A percentile compares a stretch with the other conserved stretches of the same genome.
Conservation (phyloP, 2,888 invertebrate genomes). For the Agrilus cyanescens region DNA sequence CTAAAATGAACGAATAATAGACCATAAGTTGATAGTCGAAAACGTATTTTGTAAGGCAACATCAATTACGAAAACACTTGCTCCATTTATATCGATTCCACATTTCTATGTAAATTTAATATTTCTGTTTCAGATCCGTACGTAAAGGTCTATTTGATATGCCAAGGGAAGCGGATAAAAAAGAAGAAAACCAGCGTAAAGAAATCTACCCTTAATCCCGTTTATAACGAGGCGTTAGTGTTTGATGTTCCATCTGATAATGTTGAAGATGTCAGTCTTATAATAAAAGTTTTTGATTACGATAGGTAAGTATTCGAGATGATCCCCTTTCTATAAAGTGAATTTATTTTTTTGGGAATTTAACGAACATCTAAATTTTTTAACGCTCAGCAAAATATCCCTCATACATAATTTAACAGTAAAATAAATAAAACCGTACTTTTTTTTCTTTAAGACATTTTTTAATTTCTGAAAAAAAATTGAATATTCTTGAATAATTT, state of each 20-base stretch:
- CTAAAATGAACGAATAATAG: no score
- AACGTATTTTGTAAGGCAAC: no score
- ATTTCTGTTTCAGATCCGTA: slow-evolving; percentile 64
- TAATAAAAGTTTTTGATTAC: slow-evolving; percentile 81
- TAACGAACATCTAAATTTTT: slow-evolving; percentile 1
- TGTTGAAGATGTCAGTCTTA: slow-evolving; percentile 67
- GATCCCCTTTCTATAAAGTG: no score
- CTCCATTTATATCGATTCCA: no score
- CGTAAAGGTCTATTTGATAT: slow-evolving; percentile 81
- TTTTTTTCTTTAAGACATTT: no score
- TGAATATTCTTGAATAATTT: no score
- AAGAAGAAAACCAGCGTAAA: slow-evolving; percentile 89
- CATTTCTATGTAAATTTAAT: no score
- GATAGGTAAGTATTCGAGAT: slow-evolving; percentile 52
- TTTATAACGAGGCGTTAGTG: slow-evolving; percentile 88
- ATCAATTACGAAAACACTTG: no score
- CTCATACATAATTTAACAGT: background rate
- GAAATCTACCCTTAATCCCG: slow-evolving; percentile 73
- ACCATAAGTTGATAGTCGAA: no score
- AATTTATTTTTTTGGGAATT: no score
- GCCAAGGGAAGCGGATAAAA: slow-evolving; percentile 79
- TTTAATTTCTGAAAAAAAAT: no score
- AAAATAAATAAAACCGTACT: no score
- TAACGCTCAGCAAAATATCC: background rate
- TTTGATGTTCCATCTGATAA: slow-evolving; percentile 82